These are phyloP conservation scores for Characodon lateralis DNA, from an alignment of 2,797 vertebrate species.

Conservation along the genomic window DNA sequence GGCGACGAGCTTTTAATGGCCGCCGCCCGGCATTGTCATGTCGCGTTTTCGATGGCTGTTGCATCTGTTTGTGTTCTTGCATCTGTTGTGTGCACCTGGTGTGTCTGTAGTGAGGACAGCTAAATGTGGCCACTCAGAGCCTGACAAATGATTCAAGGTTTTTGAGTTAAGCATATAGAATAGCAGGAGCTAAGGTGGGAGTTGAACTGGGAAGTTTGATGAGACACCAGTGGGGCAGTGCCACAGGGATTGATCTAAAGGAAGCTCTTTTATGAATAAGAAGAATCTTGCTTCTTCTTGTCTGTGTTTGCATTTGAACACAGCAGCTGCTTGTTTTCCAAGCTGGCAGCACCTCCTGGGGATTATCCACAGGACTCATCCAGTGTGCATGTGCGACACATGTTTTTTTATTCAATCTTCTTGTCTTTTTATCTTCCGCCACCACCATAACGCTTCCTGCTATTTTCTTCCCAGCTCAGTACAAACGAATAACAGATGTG, in stretches of 20 bases:
- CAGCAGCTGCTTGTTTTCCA: conserved; percentile 41
- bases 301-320: conserved; percentile 25
- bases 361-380: conserved; percentile 85
- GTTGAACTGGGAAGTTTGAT: conserved; percentile 56
- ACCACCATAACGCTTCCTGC: conserved; percentile 97
- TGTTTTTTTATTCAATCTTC: conserved; percentile 88
- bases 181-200: conserved; percentile 51
- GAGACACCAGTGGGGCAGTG: conserved; percentile 43
- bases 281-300: conserved; percentile 40
- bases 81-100: conserved; percentile 69
- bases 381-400: conserved; percentile 88
- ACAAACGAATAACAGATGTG: conserved; percentile 99
- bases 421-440: conserved; percentile 95
- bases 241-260: conserved; percentile 62
- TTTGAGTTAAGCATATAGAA: conserved; percentile 27
- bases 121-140: conserved; percentile 50
- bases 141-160: conserved; percentile 52
- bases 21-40: conserved; percentile 68
- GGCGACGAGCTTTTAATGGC: conserved; percentile 78
- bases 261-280: conserved; percentile 61
- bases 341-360: conserved; percentile 62
- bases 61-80: conserved; percentile 69
- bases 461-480: conserved; percentile 92
- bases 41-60: conserved; percentile 67
- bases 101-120: conserved; percentile 62